Conservation (phyloP, 2,113 vertebrate genomes). For the Petrocephalus microphthalmus region DNA sequence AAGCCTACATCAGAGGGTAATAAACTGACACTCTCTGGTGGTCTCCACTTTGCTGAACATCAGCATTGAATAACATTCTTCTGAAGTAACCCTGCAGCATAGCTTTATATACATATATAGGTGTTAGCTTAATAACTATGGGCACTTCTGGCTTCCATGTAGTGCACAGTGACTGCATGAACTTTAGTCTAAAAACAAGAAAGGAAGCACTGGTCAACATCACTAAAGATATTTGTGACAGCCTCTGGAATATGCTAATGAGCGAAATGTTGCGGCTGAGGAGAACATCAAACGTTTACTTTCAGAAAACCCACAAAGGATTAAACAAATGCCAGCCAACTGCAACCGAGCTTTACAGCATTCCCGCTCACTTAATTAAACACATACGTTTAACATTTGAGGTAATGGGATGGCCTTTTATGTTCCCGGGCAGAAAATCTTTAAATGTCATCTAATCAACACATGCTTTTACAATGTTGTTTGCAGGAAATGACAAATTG, state of each 20-base stretch:
- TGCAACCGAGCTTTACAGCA: neutral
- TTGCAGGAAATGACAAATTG: constrained; percentile 21
- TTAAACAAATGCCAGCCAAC: neutral
- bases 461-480: constrained; percentile 14
- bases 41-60: neutral
- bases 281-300: neutral
- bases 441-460: constrained; percentile 29
- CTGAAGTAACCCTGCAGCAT: neutral
- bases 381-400: constrained; percentile 21
- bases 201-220: neutral
- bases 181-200: neutral
- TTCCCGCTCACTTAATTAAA: constrained; percentile 20
- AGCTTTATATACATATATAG: neutral
- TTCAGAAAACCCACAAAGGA: neutral
- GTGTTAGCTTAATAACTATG: neutral
- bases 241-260: neutral
- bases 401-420: constrained; percentile 27
- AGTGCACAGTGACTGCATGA: neutral
- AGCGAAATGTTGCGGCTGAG: neutral
- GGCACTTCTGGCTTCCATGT: neutral
- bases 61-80: neutral
- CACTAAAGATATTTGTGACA: neutral
- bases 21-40: neutral
- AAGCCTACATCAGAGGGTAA: neutral
- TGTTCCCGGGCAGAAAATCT: constrained; percentile 23